Evolutionary conservation across 2,797 vertebrate genomes (phyloP), one percentile per base, ranked within the genome.

Genomic region (Remorina albescens): DNA sequence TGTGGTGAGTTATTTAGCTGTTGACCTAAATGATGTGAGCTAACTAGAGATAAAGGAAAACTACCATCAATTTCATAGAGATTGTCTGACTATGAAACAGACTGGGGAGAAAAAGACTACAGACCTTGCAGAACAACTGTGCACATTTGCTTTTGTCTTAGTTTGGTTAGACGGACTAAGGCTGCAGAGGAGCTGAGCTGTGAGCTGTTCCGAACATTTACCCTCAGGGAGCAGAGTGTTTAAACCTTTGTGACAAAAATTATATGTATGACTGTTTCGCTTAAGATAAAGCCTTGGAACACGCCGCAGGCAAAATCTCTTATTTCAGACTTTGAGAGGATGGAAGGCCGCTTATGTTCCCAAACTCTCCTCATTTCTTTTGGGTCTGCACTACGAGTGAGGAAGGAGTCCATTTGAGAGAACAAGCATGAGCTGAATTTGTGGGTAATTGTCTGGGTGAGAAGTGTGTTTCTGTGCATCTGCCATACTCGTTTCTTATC

Each of bases 401-500:
- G 12, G 21, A 36, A 26, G 19, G 10, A 36, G 47, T 16, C 42
- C 23, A 46, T 2, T 9, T 23, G 16, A 42, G 39, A 59, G 32
- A 23, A 30, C 0, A 0, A 63, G 28, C 3, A 3, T 2, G 36
- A 41, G 56, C 3, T 13, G 5, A 21, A 10, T 25, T 23, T 32
- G 26, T 30, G 19, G n/a, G 9, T 65, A 21, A 70, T 47, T 7
- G 39, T 6, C 9, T 16, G 23, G 12, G 23, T 32, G 18, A 69
- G 47, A 58, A 61, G 36, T 54, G 58, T 42, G 13, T 23, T 23
- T 57, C n/a, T 53, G 8, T 39, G 32, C 28, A 23, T 51, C 11
- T 32, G 5, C 42, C 64, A 49, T 53, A 66, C 44, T 63, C 42
- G 18, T 36, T 67, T 25, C 44, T 71, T 37, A 68, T 75, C 58